Evolutionary conservation across 2,113 vertebrate genomes (phyloP).

Genomic region (Xerus inauris): DNA sequence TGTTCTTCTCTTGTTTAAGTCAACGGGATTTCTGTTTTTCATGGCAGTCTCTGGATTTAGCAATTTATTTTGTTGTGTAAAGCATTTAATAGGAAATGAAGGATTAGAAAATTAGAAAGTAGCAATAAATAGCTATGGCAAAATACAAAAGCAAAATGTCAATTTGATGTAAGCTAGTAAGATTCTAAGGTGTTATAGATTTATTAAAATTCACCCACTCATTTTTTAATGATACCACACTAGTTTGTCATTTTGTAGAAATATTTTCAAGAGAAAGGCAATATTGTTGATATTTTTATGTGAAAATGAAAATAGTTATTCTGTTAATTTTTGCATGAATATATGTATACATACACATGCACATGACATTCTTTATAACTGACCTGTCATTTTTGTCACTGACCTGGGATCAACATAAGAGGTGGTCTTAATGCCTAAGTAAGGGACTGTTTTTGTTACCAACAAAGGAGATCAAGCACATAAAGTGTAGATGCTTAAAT

Average conservation of each 20-base stretch:
- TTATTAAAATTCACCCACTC: constrained; percentile 54
- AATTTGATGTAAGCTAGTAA: not conserved
- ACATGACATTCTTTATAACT: constrained; percentile 6
- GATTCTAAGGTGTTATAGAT: constrained; percentile 5
- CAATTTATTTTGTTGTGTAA: constrained; percentile 51
- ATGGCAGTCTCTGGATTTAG: constrained; percentile 14
- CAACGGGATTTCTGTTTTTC: constrained; percentile 59
- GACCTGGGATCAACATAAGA: constrained; percentile 19
- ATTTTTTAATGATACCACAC: not conserved
- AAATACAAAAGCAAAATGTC: constrained; percentile 51
- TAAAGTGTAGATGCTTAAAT: not conserved
- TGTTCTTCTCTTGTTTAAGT: not conserved
- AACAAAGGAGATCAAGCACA: not conserved
- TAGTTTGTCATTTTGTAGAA: constrained; percentile 32
- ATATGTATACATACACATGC: not conserved
- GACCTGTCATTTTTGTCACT: constrained; percentile 54
- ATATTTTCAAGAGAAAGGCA: constrained; percentile 13
- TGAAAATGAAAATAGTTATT: constrained; percentile 25
- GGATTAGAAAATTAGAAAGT: constrained; percentile 19
- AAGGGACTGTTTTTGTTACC: constrained; percentile 24
- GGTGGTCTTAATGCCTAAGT: constrained; percentile 9
- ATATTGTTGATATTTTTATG: constrained; percentile 19
- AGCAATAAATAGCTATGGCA: not conserved
- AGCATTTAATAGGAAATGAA: constrained; percentile 39
- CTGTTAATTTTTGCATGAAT: not conserved